Conservation (phyloP, 1,140 invertebrate genomes). For the Drosophila kohkoa region DNA sequence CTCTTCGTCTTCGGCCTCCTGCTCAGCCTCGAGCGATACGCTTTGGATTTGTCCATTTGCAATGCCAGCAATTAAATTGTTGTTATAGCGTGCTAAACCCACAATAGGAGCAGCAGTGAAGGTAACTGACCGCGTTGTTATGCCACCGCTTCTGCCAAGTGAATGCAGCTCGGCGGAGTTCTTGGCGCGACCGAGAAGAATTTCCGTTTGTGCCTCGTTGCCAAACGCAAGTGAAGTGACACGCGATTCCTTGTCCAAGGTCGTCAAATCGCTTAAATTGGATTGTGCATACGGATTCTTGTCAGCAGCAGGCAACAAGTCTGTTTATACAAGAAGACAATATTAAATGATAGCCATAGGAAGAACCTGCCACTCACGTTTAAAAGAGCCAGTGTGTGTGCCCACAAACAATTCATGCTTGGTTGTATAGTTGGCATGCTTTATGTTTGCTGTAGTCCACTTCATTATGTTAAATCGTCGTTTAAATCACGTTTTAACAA, state of each 20-base stretch:
- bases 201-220: constrained; percentile 88
- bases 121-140: constrained; percentile 25
- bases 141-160: constrained; percentile 22
- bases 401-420: constrained; percentile 83
- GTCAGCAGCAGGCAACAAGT: constrained; percentile 61
- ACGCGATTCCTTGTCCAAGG: constrained; percentile 85
- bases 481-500: constrained; percentile 5
- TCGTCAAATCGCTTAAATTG: constrained; percentile 85
- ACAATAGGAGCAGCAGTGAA: constrained; percentile 69
- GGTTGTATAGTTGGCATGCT: constrained; percentile 71
- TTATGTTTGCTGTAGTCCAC: constrained; percentile 81
- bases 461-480: constrained; percentile 63
- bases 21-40: constrained; percentile 30
- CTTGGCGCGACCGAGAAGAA: constrained; percentile 87
- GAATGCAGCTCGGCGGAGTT: constrained; percentile 64
- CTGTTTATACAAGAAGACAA: constrained; percentile 34
- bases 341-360: background rate
- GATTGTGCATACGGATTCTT: constrained; percentile 69
- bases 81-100: constrained; percentile 71
- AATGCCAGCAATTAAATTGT: constrained; percentile 74
- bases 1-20: constrained; percentile 20
- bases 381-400: constrained; percentile 84
- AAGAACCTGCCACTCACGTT: constrained; percentile 61
- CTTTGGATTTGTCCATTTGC: constrained; percentile 73
- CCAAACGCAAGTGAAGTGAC: constrained; percentile 90